Evolutionary conservation across 2,113 vertebrate genomes (phyloP).

Genomic region (Zosterops pallidus): DNA sequence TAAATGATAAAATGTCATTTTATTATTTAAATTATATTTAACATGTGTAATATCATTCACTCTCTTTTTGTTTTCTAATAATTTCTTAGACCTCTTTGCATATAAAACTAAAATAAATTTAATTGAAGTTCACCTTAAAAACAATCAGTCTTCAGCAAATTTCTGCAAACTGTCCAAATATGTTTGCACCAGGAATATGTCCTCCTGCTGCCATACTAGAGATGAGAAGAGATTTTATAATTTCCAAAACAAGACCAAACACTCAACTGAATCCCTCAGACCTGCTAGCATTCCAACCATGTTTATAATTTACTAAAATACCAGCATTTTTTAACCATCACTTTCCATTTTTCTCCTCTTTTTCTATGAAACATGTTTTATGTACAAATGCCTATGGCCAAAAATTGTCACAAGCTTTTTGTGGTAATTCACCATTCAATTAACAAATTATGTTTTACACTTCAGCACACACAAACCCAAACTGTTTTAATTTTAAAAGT

Average conservation of each 20-base stretch:
- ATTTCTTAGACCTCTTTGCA: background rate
- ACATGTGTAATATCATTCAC: background rate
- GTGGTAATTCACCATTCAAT: background rate
- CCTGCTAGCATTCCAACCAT: background rate
- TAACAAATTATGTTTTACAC: background rate
- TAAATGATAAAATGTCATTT: background rate
- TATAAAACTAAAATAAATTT: background rate
- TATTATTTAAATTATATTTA: background rate
- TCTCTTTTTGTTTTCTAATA: background rate
- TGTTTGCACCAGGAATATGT: background rate
- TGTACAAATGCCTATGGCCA: background rate
- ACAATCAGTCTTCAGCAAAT: background rate
- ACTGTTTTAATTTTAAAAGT: background rate
- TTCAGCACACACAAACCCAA: background rate
- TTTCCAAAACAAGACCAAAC: background rate
- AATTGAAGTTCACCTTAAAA: background rate
- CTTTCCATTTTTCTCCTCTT: background rate
- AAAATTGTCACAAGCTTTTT: conserved; percentile 23
- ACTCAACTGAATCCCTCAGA: background rate
- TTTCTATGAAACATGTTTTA: background rate
- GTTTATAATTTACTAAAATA: background rate
- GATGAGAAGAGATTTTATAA: background rate
- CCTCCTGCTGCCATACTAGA: background rate
- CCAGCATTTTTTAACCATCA: background rate
- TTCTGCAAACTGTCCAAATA: conserved; percentile 3